Evolutionary conservation across 2,113 vertebrate genomes (phyloP).

Genomic region (Polyodon spathula): DNA sequence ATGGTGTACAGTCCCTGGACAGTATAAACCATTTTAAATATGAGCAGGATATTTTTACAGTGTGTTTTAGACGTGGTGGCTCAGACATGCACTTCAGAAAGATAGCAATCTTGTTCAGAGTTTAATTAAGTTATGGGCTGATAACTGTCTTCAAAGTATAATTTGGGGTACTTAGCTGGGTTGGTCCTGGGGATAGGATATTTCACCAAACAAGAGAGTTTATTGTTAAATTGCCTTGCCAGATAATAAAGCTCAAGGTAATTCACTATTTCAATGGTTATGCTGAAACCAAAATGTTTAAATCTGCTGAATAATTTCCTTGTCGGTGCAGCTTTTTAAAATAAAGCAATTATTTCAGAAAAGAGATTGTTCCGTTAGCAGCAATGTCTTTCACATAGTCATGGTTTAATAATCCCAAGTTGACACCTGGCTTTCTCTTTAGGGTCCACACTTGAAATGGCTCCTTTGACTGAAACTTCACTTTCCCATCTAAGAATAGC

Average conservation of each 20-base stretch:
- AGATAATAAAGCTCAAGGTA: neutral
- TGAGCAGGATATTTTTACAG: too few relatives aligned
- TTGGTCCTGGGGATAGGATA: conserved; percentile 12
- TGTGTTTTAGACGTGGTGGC: too few relatives aligned
- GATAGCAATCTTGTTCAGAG: conserved; percentile 11
- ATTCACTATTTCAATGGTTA: neutral
- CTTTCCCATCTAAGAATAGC: conserved; percentile 64
- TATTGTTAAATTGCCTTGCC: conserved; percentile 15
- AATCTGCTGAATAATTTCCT: too few relatives aligned
- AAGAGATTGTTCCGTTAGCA: conserved; percentile 16
- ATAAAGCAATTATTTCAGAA: too few relatives aligned
- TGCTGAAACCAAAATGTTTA: too few relatives aligned
- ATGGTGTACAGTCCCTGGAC: too few relatives aligned
- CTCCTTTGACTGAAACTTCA: conserved; percentile 34
- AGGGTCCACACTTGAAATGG: conserved; percentile 29
- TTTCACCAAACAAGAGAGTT: conserved; percentile 22
- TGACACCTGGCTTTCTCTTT: conserved; percentile 38
- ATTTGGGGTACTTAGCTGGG: conserved; percentile 23
- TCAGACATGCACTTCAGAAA: conserved; percentile 19
- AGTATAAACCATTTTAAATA: too few relatives aligned
- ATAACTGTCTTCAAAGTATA: conserved; percentile 25
- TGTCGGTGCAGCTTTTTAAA: neutral
- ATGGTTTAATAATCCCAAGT: conserved; percentile 36
- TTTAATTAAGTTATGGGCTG: conserved; percentile 19
- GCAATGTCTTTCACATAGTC: conserved; percentile 31